Evolutionary conservation across 2,797 vertebrate genomes (phyloP).

Genomic region (Kryptolebias ocellatus): DNA sequence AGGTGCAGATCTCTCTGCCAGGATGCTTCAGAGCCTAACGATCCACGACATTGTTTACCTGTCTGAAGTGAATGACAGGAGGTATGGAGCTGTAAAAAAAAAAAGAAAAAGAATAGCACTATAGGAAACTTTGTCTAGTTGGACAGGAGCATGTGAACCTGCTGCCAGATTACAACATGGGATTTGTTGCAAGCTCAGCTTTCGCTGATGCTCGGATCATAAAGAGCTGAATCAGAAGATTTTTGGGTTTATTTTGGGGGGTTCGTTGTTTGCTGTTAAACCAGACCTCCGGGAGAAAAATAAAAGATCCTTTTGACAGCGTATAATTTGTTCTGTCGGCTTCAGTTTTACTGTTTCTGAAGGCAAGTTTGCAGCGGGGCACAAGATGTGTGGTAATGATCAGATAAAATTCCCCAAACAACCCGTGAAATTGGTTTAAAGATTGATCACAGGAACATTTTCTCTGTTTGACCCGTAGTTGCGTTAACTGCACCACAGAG

Average conservation of each 20-base stretch:
- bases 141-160: slow-evolving; percentile 1
- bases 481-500: slow-evolving; percentile 10
- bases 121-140: slow-evolving; percentile 14
- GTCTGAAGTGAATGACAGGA: slow-evolving; percentile 48
- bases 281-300: neutral
- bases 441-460: slow-evolving; percentile 8
- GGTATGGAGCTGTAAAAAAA: slow-evolving; percentile 40
- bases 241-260: neutral
- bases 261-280: neutral
- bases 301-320: neutral
- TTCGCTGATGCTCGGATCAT: too few relatives aligned
- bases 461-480: slow-evolving; percentile 3
- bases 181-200: too few relatives aligned
- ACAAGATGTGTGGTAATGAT: neutral
- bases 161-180: too few relatives aligned
- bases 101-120: neutral
- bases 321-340: neutral
- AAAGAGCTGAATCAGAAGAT: neutral
- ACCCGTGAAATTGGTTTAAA: slow-evolving; percentile 24
- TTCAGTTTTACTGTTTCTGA: neutral
- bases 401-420: slow-evolving; percentile 2
- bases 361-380: neutral
- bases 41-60: slow-evolving; percentile 38
- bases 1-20: slow-evolving; percentile 39
- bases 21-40: slow-evolving; percentile 32